Conservation (phyloP, 1,140 invertebrate species). For the Sweltsa coloradensis region DNA sequence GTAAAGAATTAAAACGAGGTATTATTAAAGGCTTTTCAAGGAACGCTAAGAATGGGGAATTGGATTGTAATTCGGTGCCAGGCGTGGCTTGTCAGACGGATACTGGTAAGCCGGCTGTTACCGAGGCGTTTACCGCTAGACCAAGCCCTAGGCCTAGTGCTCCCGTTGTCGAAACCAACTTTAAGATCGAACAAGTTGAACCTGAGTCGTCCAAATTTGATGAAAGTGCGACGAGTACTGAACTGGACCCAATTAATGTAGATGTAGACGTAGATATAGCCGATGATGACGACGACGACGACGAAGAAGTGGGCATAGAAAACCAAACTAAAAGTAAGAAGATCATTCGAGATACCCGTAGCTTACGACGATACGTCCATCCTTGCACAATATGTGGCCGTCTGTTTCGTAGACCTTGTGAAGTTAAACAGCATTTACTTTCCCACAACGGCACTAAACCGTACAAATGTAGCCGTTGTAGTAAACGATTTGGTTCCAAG, state of each 20-base stretch:
- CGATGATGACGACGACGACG: too few relatives aligned
- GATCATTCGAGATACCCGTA: conserved; percentile 5
- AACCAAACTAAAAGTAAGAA: too few relatives aligned
- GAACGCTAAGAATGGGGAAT: conserved; percentile 13
- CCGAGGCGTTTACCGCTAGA: too few relatives aligned
- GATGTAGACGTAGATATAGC: too few relatives aligned
- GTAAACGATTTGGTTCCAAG: conserved; percentile 12
- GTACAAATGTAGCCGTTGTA: conserved; percentile 15
- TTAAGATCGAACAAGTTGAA: too few relatives aligned
- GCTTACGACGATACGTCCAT: conserved; percentile 7
- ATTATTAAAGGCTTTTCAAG: conserved; percentile 23
- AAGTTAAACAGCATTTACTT: conserved; percentile 16
- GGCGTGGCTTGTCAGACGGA: conserved; percentile 10
- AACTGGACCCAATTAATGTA: too few relatives aligned
- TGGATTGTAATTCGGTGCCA: conserved; percentile 2
- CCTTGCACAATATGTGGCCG: conserved; percentile 13
- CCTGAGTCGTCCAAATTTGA: too few relatives aligned
- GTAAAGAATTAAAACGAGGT: conserved; percentile 22
- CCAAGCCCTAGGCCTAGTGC: too few relatives aligned
- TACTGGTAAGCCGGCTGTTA: too few relatives aligned
- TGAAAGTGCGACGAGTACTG: too few relatives aligned
- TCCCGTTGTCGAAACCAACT: too few relatives aligned
- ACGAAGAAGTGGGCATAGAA: too few relatives aligned
- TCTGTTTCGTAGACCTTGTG: conserved; percentile 13
- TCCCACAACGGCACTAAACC: conserved; percentile 13